Evolutionary conservation across 2,797 vertebrate species (phyloP).

Genomic region (Ptychadena robeensis): DNA sequence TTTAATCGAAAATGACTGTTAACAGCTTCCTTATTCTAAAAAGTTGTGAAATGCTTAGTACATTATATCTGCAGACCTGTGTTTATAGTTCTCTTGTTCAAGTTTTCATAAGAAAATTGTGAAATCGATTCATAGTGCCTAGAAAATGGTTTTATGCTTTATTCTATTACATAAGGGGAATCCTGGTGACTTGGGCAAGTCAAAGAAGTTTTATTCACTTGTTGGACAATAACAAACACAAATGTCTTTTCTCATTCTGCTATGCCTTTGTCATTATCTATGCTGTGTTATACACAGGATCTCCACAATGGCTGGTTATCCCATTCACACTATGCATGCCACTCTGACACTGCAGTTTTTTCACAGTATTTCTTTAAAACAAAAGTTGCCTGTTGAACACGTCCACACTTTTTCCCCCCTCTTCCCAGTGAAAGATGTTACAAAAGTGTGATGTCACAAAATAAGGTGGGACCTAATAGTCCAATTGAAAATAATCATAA

Average conservation of each 20-base stretch:
- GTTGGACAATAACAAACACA: constrained; percentile 2
- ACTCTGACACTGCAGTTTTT: constrained; percentile 22
- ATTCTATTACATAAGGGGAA: background rate
- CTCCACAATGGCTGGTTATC: constrained; percentile 30
- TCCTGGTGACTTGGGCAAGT: constrained; percentile 8
- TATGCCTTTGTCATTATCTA: constrained; percentile 41
- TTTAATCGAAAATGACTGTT: too few species aligned
- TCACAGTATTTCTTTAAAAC: constrained; percentile 28
- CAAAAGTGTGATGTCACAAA: background rate
- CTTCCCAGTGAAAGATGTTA: background rate
- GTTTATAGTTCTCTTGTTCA: background rate
- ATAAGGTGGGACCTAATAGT: background rate
- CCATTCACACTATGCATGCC: constrained; percentile 38
- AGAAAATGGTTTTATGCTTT: background rate
- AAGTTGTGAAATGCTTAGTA: too few species aligned
- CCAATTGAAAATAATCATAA: background rate
- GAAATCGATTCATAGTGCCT: background rate
- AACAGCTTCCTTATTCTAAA: too few species aligned
- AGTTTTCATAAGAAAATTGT: background rate
- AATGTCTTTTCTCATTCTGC: constrained; percentile 22
- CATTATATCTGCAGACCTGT: too few species aligned
- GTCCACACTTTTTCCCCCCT: background rate
- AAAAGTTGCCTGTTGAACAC: constrained; percentile 43
- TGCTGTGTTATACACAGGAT: constrained; percentile 34
- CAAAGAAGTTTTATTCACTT: constrained; percentile 1